Percentiles rank a stretch among this genome's conserved stretches.
Evolutionary conservation across 2,113 vertebrate species (phyloP).

Genomic region (Plestiodon gilberti): DNA sequence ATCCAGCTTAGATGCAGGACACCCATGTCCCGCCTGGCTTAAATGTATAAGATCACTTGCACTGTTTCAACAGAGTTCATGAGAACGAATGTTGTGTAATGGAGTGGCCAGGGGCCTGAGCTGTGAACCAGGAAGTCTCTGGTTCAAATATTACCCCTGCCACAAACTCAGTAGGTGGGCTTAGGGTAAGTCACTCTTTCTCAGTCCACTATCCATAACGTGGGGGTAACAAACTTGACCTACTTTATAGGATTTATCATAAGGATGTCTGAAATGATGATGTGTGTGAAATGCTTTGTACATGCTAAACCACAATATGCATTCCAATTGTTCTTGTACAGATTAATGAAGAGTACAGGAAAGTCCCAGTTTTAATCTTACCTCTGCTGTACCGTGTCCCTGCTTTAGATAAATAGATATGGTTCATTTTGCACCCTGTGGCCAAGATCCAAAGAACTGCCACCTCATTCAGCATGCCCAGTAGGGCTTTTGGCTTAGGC

Average conservation of each 20-base stretch:
- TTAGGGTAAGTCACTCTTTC: neutral
- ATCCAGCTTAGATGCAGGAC: constrained; percentile 35
- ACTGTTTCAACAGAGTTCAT: neutral
- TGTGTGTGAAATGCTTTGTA: neutral
- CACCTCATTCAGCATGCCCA: neutral
- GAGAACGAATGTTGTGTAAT: neutral
- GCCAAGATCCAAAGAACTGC: neutral
- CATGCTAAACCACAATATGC: too few relatives aligned
- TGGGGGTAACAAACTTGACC: neutral
- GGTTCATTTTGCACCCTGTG: neutral
- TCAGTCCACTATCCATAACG: neutral
- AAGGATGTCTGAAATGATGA: neutral
- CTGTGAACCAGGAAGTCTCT: neutral
- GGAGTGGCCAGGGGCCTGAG: neutral
- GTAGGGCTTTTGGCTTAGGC: neutral
- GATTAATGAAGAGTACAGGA: too few relatives aligned
- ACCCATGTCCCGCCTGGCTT: neutral
- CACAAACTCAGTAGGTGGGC: neutral
- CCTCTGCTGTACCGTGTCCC: neutral
- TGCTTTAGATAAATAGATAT: neutral
- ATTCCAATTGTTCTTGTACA: too few relatives aligned
- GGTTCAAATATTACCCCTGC: neutral
- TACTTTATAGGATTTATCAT: neutral
- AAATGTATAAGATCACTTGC: neutral
- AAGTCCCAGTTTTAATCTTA: neutral